Evolutionary conservation across 2,113 vertebrate genomes (phyloP), one percentile per base, ranked within the genome.

Genomic region (Gadus chalcogrammus): DNA sequence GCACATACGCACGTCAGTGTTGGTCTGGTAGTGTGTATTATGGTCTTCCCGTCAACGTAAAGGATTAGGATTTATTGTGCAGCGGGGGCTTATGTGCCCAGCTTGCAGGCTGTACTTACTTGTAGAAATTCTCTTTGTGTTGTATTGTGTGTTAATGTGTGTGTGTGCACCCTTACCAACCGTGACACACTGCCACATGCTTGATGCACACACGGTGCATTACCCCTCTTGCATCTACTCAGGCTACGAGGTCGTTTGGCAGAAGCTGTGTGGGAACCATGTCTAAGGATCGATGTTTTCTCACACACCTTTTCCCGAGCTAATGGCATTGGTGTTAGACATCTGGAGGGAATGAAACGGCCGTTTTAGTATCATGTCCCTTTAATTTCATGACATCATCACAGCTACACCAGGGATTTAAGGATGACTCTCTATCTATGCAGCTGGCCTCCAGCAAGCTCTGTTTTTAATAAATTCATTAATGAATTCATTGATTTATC

Each of bases 1-100:
- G 76, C 59, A 68, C 42, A 48, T 48, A 48, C 42, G 42, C 42
- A 13, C 42, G 42, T 48, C 42, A 81, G 65, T 73, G 63, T 67
- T 64, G 67, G 55, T 53, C 6, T 61, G 65, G 79, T 66, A 31
- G 18, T 73, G 42, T 16, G 73, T 64, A 64, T 67, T 18, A 61
- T 27, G 42, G 66, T 20, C 12, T 77, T 80, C 78, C 87, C 88
- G 79, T 74, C 79, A 76, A 88, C 76, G 79, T 90, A 84, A 85
- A 90, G 92, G 91, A 92, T 93, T 91, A 90, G 85, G 90, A 90
- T 89, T 91, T 91, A 82, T 86, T 87, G 88, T 91, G 85, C 87
- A 82, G 82, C 1, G 12, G 73, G 79, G 83, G 91, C 89, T 92
- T 91, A 92, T 88, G 86, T 89, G 79, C 84, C 90, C 90, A 91